Percentiles rank a stretch among this genome's conserved stretches.
These are phyloP conservation scores for Ptilorrhoa leucosticta DNA, from an alignment of 2,113 vertebrate species.

Conservation along the genomic window DNA sequence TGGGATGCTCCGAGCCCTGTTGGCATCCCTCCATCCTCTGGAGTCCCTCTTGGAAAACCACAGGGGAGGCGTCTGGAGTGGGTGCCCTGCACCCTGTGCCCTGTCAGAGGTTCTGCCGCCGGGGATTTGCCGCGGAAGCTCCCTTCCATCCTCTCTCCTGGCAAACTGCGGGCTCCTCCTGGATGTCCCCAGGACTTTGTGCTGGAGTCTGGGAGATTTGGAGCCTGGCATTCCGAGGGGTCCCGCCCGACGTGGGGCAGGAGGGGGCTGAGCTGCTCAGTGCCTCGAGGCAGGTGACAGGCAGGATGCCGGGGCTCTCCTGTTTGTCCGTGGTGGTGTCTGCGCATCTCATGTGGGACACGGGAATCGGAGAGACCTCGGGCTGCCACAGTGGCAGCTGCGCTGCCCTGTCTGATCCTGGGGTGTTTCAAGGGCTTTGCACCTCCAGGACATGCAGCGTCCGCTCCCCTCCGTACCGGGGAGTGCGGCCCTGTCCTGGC, in stretches of 20 bases:
- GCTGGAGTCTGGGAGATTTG: neutral
- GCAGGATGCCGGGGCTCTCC: neutral
- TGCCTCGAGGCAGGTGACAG: fast-evolving
- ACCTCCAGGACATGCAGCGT: fast-evolving
- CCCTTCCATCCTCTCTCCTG: neutral
- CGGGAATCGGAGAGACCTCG: fast-evolving
- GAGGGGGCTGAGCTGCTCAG: neutral
- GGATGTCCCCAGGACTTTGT: neutral
- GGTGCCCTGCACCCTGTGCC: neutral
- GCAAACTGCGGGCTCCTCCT: fast-evolving
- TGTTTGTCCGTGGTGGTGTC: neutral
- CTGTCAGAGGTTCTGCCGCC: fast-evolving
- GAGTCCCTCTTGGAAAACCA: neutral
- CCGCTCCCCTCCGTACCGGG: fast-evolving
- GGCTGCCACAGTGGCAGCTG: fast-evolving
- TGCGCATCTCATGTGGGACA: fast-evolving
- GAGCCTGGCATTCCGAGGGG: neutral
- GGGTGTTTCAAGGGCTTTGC: neutral
- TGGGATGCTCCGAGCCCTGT: neutral
- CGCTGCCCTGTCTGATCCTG: neutral
- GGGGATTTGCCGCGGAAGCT: neutral
- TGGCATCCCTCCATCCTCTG: fast-evolving
- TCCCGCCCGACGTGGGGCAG: fast-evolving
- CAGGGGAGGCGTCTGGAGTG: neutral
- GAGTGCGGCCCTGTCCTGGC: neutral